Conservation (phyloP, 2,113 vertebrate genomes). For the Lepisosteus oculatus region DNA sequence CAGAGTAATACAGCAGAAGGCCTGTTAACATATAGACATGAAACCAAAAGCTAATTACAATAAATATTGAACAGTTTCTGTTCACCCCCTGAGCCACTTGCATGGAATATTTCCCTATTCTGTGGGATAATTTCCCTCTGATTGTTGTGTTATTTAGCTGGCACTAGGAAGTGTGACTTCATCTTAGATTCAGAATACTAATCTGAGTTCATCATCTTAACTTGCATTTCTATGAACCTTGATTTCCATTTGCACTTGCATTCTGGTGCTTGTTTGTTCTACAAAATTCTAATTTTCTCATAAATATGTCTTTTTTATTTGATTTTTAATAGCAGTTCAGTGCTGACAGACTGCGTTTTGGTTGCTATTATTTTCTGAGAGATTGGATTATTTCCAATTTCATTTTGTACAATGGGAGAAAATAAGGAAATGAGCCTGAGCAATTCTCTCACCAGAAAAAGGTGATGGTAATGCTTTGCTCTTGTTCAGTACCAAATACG, state of each 20-base stretch:
- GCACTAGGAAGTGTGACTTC: neutral
- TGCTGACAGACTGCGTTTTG: slow-evolving; percentile 1
- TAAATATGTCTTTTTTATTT: neutral
- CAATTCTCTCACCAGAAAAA: too few species aligned
- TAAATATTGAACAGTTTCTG: neutral
- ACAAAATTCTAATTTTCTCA: slow-evolving; percentile 24
- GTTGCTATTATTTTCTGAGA: neutral
- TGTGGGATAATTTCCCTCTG: too few species aligned
- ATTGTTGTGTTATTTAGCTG: neutral
- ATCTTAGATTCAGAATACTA: slow-evolving; percentile 24
- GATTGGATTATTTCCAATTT: neutral
- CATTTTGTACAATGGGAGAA: neutral
- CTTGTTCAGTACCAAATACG: too few species aligned
- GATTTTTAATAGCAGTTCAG: neutral
- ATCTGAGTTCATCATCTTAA: slow-evolving; percentile 24
- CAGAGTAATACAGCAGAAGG: neutral
- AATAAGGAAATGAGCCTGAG: too few species aligned
- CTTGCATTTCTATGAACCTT: slow-evolving; percentile 16
- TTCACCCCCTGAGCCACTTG: neutral
- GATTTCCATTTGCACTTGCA: slow-evolving; percentile 22
- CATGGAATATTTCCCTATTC: too few species aligned
- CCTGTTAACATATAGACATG: neutral
- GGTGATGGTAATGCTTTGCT: too few species aligned
- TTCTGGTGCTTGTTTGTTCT: slow-evolving; percentile 26
- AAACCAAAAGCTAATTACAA: slow-evolving; percentile 10